These are phyloP conservation scores for Gonocerus acuteangulatus DNA, from an alignment of 2,888 invertebrate genomes.

Conservation along the genomic window DNA sequence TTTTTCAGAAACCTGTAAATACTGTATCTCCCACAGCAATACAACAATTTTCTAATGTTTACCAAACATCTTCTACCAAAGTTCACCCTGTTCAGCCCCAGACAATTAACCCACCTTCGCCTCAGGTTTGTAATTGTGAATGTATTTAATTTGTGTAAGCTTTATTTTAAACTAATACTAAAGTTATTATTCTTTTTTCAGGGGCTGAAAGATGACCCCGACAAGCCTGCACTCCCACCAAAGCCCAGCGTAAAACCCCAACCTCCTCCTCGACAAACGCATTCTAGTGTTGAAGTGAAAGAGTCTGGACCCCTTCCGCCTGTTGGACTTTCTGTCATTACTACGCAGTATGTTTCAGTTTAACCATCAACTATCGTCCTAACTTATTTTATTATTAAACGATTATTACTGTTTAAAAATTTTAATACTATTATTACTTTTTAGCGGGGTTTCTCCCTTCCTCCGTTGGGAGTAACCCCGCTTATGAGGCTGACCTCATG, in stretches of 20 bases:
- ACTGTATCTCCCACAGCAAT: slow-evolving; percentile 75
- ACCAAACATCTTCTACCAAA: slow-evolving; percentile 72
- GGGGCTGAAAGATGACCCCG: slow-evolving; percentile 43
- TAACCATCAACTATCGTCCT: too few relatives aligned
- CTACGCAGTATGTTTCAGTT: slow-evolving; percentile 19
- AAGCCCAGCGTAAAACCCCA: slow-evolving; percentile 62
- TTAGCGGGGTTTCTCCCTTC: too few relatives aligned
- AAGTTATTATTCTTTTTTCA: neutral
- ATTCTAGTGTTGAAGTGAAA: slow-evolving; percentile 33
- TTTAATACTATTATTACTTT: too few relatives aligned
- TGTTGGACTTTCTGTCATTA: slow-evolving; percentile 29
- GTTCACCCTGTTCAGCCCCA: slow-evolving; percentile 74
- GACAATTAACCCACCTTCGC: slow-evolving; percentile 49
- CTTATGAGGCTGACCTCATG: too few relatives aligned
- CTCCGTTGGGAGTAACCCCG: too few relatives aligned
- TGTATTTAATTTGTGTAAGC: too few relatives aligned
- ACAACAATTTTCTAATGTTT: slow-evolving; percentile 54
- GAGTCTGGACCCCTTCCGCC: slow-evolving; percentile 21
- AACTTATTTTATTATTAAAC: neutral
- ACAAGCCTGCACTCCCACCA: slow-evolving; percentile 71
- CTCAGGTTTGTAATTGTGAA: slow-evolving; percentile 33
- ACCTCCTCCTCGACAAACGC: slow-evolving; percentile 49
- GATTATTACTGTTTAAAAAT: neutral
- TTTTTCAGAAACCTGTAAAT: slow-evolving; percentile 68
- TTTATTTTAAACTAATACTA: too few relatives aligned